A percentile compares a stretch with the other conserved stretches of the same genome.
These are phyloP conservation scores for Phthorimaea operculella DNA, from an alignment of 1,140 invertebrate genomes.

Conservation along the genomic window DNA sequence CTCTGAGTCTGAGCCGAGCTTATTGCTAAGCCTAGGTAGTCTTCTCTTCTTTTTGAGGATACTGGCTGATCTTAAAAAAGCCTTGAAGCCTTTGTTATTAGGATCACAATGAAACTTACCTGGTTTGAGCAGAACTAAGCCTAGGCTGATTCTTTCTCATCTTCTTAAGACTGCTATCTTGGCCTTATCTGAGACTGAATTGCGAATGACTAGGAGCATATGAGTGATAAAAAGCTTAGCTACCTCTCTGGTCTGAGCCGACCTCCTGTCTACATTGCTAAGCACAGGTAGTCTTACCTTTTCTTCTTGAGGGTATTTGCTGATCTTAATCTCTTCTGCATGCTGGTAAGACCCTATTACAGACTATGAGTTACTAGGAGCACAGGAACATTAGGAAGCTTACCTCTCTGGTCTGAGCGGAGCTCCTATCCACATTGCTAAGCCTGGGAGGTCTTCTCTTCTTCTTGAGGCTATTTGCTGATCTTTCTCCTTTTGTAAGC, in stretches of 20 bases:
- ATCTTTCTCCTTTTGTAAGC: too few relatives aligned
- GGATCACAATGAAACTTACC: too few relatives aligned
- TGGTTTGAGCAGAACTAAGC: slow-evolving; percentile 83
- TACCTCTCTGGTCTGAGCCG: slow-evolving; percentile 86
- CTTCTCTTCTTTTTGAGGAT: slow-evolving; percentile 32
- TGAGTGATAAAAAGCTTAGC: slow-evolving; percentile 28
- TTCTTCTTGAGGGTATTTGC: slow-evolving; percentile 23
- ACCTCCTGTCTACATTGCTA: slow-evolving; percentile 88
- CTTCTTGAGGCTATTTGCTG: slow-evolving; percentile 13
- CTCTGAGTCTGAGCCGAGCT: too few relatives aligned
- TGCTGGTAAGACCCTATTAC: too few relatives aligned
- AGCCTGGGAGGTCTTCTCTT: slow-evolving; percentile 76
- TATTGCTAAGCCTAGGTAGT: slow-evolving; percentile 89
- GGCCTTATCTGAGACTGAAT: too few relatives aligned
- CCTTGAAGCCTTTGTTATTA: too few relatives aligned
- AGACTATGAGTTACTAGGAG: too few relatives aligned
- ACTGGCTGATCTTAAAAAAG: slow-evolving; percentile 3
- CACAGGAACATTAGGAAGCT: background rate
- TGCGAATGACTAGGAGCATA: too few relatives aligned
- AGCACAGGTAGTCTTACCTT: too few relatives aligned
- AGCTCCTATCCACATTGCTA: slow-evolving; percentile 86
- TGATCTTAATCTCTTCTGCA: too few relatives aligned
- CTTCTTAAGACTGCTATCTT: too few relatives aligned
- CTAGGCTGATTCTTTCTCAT: too few relatives aligned
- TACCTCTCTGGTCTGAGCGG: slow-evolving; percentile 85